Evolutionary conservation across 2,113 vertebrate species (phyloP).

Genomic region (Hemiscyllium ocellatum): DNA sequence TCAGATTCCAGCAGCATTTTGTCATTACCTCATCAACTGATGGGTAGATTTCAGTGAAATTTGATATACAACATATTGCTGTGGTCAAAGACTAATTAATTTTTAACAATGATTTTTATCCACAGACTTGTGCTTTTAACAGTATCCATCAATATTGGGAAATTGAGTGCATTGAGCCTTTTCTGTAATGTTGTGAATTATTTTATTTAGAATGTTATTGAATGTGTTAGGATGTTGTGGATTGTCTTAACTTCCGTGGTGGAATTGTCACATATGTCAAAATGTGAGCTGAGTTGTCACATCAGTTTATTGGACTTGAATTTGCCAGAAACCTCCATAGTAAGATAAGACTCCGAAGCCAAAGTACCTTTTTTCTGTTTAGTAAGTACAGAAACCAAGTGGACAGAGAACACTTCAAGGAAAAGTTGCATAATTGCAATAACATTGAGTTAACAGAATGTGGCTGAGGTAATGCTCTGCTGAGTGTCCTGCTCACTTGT

Average conservation of each 20-base stretch:
- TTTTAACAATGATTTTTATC: too few relatives aligned
- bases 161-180: too few relatives aligned
- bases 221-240: background rate
- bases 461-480: background rate
- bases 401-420: background rate
- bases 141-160: too few relatives aligned
- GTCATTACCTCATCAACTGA: too few relatives aligned
- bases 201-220: background rate
- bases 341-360: background rate
- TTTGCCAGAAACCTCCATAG: background rate
- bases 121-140: too few relatives aligned
- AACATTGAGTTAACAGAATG: background rate
- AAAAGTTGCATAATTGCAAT: background rate
- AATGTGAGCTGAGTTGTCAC: background rate
- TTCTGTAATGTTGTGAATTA: background rate
- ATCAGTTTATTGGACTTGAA: background rate
- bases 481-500: too few relatives aligned
- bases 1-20: too few relatives aligned
- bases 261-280: background rate
- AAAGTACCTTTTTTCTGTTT: background rate
- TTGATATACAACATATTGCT: too few relatives aligned
- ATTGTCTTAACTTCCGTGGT: background rate
- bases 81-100: too few relatives aligned
- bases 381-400: background rate
- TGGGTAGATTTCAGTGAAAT: too few relatives aligned